Conservation (phyloP, 2,113 vertebrate genomes). For the Equus quagga region DNA sequence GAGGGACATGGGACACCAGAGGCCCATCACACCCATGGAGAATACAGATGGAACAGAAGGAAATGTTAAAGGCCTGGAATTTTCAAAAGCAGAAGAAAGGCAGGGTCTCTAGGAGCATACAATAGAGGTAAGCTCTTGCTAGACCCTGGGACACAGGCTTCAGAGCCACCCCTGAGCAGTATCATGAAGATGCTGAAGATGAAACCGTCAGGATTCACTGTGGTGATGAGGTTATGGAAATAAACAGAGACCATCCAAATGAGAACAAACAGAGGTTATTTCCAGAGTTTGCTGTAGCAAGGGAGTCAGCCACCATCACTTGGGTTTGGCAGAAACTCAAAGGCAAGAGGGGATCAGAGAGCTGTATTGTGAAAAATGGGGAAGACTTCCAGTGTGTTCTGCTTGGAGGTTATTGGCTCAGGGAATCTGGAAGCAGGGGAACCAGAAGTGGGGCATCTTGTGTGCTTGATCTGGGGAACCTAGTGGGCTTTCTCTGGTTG, state of each 20-base stretch:
- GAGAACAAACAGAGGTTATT: neutral
- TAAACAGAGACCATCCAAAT: neutral
- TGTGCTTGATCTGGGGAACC: neutral
- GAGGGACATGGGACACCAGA: neutral
- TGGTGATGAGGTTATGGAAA: neutral
- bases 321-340: neutral
- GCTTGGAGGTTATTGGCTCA: neutral
- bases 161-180: too few species aligned
- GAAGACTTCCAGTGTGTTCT: neutral
- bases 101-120: neutral
- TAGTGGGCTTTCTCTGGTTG: neutral
- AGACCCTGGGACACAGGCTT: neutral
- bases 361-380: neutral
- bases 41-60: neutral
- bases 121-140: neutral
- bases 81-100: constrained; percentile 26
- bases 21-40: neutral
- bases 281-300: neutral
- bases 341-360: neutral
- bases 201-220: neutral
- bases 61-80: neutral
- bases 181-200: neutral
- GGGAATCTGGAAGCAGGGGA: neutral
- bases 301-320: neutral
- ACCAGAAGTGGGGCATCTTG: neutral